Evolutionary conservation across 2,888 invertebrate genomes (phyloP), one percentile per base, ranked within the genome.

Genomic region (Acronicta alni): DNA sequence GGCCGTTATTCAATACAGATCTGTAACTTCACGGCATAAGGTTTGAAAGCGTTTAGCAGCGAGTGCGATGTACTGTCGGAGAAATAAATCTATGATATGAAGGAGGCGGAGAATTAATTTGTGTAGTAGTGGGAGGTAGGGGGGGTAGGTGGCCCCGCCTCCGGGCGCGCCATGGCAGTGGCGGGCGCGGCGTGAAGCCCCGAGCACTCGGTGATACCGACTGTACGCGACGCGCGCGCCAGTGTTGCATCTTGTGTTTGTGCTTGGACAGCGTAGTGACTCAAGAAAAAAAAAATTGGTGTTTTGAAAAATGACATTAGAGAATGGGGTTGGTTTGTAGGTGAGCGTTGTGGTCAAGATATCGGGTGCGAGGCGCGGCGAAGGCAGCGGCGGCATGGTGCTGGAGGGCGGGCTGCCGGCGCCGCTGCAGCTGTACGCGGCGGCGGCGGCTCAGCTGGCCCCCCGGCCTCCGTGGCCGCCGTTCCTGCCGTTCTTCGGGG

Each of bases 401-500:
- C 90, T 96, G 86, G 96, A 96, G 85, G 94, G 91, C 88, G 96
- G 96, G 78, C 89, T 96, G 91, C 96, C 96, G 91, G 95, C 96
- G 87, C 96, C 96, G 83, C 90, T 96, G 88, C 96, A 96, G 84
- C 91, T 96, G 77, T 96, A 96, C 87, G 96, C 96, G 82, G 96
- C 96, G 86, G 96, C 96, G 80, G 96, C 96, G 82, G 96, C 96
- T 86, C 96, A 93, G 82, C 89, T 89, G 82, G 89, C 91, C 62
- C 92, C 95, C 64, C 85, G 95, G 57, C 95, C 96, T 63, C 91
- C 95, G 59, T 96, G 96, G 92, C 94, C 96, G 68, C 96, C 96
- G 41, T 95, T 95, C 89, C 90, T 96, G 76, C 93, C 93, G 38
- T 96, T 95, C 80, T 95, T 95, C 83, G 92, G 95, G 72, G 95